These are phyloP conservation scores for Chionoecetes opilio DNA, from an alignment of 1,140 invertebrate species.

Conservation along the genomic window DNA sequence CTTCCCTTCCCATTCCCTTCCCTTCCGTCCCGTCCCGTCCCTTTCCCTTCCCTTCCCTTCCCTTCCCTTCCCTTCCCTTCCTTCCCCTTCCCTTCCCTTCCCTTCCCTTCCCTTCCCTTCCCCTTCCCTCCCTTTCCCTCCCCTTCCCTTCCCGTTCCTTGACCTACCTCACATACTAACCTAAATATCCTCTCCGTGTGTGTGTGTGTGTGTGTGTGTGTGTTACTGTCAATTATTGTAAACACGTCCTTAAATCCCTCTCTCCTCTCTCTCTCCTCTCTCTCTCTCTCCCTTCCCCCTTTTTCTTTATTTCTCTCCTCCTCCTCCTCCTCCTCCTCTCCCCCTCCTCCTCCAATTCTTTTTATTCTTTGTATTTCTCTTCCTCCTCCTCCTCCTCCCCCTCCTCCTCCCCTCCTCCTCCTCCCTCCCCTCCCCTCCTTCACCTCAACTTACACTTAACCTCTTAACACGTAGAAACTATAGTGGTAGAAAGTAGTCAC, in stretches of 20 bases:
- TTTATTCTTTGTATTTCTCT: background rate
- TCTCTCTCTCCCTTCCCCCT: background rate
- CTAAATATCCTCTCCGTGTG: too few relatives aligned
- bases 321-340: background rate
- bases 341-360: background rate
- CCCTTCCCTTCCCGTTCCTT: background rate
- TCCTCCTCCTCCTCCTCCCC: background rate
- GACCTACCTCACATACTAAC: background rate
- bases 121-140: background rate
- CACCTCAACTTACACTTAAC: too few relatives aligned
- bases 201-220: too few relatives aligned
- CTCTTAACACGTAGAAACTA: too few relatives aligned
- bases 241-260: background rate
- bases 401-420: background rate
- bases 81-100: background rate
- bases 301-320: background rate
- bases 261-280: background rate
- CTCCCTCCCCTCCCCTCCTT: too few relatives aligned
- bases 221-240: too few relatives aligned
- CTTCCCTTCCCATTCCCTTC: too few relatives aligned
- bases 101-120: background rate
- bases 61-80: background rate
- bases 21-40: background rate
- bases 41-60: background rate
- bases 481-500: too few relatives aligned